Base-by-base conservation (phyloP, 2,113 vertebrate species). In the Calypte anna region DNA sequence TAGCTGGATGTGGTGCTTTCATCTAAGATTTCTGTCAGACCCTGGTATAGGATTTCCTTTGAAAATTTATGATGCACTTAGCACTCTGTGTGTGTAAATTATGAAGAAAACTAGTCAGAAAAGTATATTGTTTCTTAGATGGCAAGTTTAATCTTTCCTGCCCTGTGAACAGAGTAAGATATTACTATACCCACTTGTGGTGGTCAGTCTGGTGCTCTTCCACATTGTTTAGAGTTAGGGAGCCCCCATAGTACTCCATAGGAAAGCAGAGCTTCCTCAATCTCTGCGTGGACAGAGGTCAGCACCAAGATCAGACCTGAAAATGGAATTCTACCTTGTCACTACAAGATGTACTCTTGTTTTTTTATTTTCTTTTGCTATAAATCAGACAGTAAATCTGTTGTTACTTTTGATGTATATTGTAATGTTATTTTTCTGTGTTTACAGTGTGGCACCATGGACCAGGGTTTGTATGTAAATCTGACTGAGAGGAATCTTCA, bases 401-500 rank as follows among this genome's bases (percentile, higher is more conserved):
- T 36, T 79, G 21, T 27, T 83, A 38, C 19, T 9, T 2, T 28
- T 73, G 58, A 14, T 2, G 10, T 12, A 21, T 55, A 46, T 7
- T 68, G 6, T 78, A 31, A 85, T 28, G 7, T 58, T 78, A 46
- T 8, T 88, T 88, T 78, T 95, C 40, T 90, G 7, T 95, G 48
- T 96, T 95, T 88, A 61, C 97, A 99, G 99, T 99, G 99, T 11
- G 99, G 99, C 91, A 99, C 99, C 40, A 97, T 99, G 96, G 99
- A 99, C 97, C 99, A 99, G 8, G 99, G 99, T 40, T 97, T 98
- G 48, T 98, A 99, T 17, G 98, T 98, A 90, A 99, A 99, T 96
- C 97, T 99, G 97, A 99, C 99, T 0, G 98, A 99, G 66, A 98
- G 99, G 76, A 99, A 99, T 97, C 98, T 99, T 92, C 99, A 99